These are phyloP conservation scores for Chymomyza amoena DNA, from an alignment of 2,888 invertebrate genomes.

Conservation along the genomic window DNA sequence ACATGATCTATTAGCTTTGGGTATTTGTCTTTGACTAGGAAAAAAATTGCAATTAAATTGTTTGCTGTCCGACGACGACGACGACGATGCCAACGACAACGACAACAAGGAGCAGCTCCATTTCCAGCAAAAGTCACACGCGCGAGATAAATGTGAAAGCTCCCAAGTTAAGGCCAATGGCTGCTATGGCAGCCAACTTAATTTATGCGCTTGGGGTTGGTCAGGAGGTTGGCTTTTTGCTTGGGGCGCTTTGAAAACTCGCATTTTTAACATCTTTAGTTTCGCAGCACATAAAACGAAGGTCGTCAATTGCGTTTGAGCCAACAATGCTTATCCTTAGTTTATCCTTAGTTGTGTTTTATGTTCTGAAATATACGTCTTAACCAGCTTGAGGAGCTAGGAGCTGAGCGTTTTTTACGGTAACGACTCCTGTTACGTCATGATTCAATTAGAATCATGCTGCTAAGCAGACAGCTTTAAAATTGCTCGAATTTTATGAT, in stretches of 20 bases:
- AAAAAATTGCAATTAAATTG: slow-evolving; percentile 68
- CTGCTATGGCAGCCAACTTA: slow-evolving; percentile 45
- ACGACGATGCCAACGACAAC: slow-evolving; percentile 33
- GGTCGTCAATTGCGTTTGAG: slow-evolving; percentile 42
- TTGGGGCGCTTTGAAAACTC: not conserved
- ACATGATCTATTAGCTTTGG: slow-evolving; percentile 70
- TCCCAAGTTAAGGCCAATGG: slow-evolving; percentile 38
- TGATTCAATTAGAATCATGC: slow-evolving; percentile 6
- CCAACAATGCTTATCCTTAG: slow-evolving; percentile 13
- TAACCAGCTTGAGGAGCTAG: not conserved
- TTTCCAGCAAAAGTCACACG: slow-evolving; percentile 55
- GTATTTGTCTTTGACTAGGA: slow-evolving; percentile 57
- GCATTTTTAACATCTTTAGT: slow-evolving; percentile 24
- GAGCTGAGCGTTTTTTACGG: not conserved
- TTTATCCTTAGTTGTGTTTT: slow-evolving; percentile 42
- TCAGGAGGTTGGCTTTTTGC: not conserved
- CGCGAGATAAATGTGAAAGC: slow-evolving; percentile 44
- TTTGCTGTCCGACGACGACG: too few species aligned
- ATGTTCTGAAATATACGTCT: slow-evolving; percentile 18
- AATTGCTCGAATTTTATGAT: too few species aligned
- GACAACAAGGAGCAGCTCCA: slow-evolving; percentile 20
- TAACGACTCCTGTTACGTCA: not conserved
- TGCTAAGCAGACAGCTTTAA: too few species aligned
- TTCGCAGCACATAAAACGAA: slow-evolving; percentile 59
- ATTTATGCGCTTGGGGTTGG: slow-evolving; percentile 49